These are phyloP conservation scores for Pachypanchax playfairii DNA, from an alignment of 2,113 vertebrate genomes.

Conservation along the genomic window DNA sequence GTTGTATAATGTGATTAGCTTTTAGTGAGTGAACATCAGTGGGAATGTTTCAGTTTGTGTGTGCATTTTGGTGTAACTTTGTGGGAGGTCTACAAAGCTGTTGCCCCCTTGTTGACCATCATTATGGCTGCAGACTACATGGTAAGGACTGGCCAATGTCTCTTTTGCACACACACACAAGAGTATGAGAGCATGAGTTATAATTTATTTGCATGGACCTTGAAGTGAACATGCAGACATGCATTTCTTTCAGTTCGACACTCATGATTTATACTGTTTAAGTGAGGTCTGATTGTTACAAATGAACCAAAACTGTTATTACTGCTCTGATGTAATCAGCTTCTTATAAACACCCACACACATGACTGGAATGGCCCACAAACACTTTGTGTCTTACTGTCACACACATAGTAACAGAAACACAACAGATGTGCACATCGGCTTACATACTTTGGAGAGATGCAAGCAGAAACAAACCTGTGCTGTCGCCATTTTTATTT, in stretches of 20 bases:
- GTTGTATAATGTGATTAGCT: neutral
- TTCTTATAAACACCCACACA: conserved; percentile 22
- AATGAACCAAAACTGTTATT: conserved; percentile 73
- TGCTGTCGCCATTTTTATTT: conserved; percentile 20
- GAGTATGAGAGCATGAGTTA: conserved; percentile 34
- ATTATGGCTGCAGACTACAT: conserved; percentile 55
- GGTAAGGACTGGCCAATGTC: conserved; percentile 63
- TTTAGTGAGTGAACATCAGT: conserved; percentile 16
- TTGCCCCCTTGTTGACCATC: conserved; percentile 53
- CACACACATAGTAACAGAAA: conserved; percentile 30
- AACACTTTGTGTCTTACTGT: conserved; percentile 26
- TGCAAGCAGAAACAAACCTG: conserved; percentile 50
- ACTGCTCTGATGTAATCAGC: conserved; percentile 53
- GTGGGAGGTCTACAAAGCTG: conserved; percentile 65
- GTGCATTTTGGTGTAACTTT: conserved; percentile 31
- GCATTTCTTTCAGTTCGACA: conserved; percentile 25
- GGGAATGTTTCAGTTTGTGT: conserved; percentile 2
- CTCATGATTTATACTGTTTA: conserved; percentile 77
- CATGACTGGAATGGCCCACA: conserved; percentile 20
- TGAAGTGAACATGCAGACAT: conserved; percentile 1
- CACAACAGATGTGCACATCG: conserved; percentile 32
- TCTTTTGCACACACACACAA: conserved; percentile 3
- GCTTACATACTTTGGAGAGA: conserved; percentile 1
- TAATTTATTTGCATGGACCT: conserved; percentile 22
- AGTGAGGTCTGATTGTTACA: conserved; percentile 77